These are phyloP conservation scores for Caenorhabditis latens DNA, from an alignment of 1,140 invertebrate species.

Conservation along the genomic window DNA sequence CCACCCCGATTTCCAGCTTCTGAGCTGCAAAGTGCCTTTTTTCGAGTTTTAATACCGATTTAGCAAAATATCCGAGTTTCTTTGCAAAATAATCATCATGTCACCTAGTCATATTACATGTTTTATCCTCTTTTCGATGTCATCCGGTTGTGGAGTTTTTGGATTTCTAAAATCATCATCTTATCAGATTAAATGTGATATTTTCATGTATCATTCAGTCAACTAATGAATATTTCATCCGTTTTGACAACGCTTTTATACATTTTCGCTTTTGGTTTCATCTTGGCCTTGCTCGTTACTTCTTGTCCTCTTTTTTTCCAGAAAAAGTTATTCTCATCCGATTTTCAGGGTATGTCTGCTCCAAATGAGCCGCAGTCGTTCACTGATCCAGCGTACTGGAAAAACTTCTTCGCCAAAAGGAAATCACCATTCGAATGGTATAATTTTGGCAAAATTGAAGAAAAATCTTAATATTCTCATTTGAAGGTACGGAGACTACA, in stretches of 20 bases:
- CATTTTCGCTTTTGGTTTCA: not conserved
- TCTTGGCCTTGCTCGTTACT: not conserved
- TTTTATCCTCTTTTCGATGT: not conserved
- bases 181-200: slow-evolving; percentile 11
- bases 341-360: slow-evolving; percentile 21
- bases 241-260: not conserved
- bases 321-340: not conserved
- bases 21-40: slow-evolving; percentile 2
- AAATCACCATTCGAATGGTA: slow-evolving; percentile 74
- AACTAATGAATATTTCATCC: not conserved
- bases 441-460: not conserved
- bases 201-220: not conserved
- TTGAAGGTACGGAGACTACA: slow-evolving; percentile 74
- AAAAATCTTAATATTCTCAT: not conserved
- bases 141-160: slow-evolving; percentile 21
- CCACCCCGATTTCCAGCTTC: not conserved
- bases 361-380: slow-evolving; percentile 47
- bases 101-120: slow-evolving; percentile 11
- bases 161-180: slow-evolving; percentile 36
- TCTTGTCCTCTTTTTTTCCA: not conserved
- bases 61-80: not conserved
- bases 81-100: not conserved
- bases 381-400: slow-evolving; percentile 74
- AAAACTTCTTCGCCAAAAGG: slow-evolving; percentile 73
- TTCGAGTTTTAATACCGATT: not conserved